These are phyloP conservation scores for crab-eating macaque (Macaca fascicularis) DNA, from an alignment of 2,113 vertebrate genomes.

Conservation along the genomic window DNA sequence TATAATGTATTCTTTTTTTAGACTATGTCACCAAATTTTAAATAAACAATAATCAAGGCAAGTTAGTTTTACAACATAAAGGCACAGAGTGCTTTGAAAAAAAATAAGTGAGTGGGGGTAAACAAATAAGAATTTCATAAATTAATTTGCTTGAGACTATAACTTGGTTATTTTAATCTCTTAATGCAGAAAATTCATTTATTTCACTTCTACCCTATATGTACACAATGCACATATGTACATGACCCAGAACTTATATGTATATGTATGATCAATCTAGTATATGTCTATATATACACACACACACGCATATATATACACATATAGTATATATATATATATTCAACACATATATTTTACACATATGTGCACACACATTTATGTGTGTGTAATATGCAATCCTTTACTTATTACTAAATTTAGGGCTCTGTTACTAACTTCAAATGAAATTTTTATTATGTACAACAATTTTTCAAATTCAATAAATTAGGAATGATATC, in stretches of 20 bases:
- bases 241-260: not conserved
- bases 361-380: not conserved
- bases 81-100: not conserved
- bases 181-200: not conserved
- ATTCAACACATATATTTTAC: not conserved
- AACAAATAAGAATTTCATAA: not conserved
- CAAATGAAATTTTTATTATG: not conserved
- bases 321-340: not conserved
- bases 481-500: not conserved
- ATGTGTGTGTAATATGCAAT: not conserved
- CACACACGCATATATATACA: rapidly evolving
- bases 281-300: not conserved
- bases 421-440: not conserved
- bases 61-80: not conserved
- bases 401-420: not conserved
- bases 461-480: not conserved
- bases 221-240: no score
- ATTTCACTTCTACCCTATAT: not conserved
- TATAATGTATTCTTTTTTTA: not conserved
- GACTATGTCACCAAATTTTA: not conserved
- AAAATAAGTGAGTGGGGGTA: not conserved
- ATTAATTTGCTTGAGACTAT: not conserved
- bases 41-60: not conserved
- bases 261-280: not conserved
- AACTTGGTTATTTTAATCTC: not conserved